These are phyloP conservation scores for Sylvia borin DNA, from an alignment of 2,797 vertebrate species.

Conservation along the genomic window DNA sequence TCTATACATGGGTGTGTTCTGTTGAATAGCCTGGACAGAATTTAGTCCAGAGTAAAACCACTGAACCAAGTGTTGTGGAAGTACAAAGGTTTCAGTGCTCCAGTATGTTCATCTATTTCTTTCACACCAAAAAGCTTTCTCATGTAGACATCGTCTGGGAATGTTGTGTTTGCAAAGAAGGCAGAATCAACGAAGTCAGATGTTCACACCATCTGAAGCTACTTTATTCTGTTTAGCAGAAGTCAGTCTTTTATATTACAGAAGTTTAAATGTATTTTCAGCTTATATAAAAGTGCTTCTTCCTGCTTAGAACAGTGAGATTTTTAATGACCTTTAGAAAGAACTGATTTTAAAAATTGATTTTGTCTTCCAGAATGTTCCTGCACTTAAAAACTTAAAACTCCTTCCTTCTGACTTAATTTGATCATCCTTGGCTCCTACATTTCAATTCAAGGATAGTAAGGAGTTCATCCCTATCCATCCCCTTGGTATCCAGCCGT, in stretches of 20 bases:
- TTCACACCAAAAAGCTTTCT: background rate
- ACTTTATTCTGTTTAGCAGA: background rate
- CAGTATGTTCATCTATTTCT: background rate
- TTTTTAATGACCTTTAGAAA: background rate
- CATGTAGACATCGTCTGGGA: background rate
- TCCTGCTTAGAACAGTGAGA: background rate
- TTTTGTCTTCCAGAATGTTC: background rate
- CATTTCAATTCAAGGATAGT: background rate
- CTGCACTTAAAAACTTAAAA: background rate
- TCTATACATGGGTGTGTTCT: rapidly evolving
- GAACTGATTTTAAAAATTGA: background rate
- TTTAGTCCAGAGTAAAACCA: background rate
- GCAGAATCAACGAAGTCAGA: background rate
- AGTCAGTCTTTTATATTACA: background rate
- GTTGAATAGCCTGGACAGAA: background rate
- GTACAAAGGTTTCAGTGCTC: background rate
- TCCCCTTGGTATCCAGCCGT: background rate
- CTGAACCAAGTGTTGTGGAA: rapidly evolving
- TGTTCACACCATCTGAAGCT: background rate
- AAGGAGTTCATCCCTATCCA: background rate
- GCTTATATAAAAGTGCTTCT: background rate
- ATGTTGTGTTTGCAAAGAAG: background rate
- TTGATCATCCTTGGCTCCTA: background rate
- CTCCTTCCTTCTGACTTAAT: background rate
- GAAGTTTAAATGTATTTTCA: background rate